Evolutionary conservation across 2,888 invertebrate species (phyloP), one percentile per base, ranked within the genome.

Genomic region (Tachina lurida): DNA sequence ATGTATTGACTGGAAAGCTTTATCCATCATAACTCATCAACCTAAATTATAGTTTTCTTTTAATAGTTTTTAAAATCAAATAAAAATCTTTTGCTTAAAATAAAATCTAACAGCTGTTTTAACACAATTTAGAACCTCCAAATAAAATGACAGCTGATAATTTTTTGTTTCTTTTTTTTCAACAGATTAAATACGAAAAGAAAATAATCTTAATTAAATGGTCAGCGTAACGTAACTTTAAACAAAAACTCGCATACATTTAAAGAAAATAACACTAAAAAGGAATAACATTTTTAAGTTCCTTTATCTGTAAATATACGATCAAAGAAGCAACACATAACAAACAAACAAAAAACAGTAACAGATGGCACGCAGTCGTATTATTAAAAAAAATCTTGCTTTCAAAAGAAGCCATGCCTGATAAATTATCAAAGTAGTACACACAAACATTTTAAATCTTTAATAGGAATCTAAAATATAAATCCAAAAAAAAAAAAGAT

Each of bases 361-460:
- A 83, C 86, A 86, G 86, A 86, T 86, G 83, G 65, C 83, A 56
- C 56, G 63, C 86, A 86, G 78, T 43, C 75, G 70, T 70, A 45
- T 15, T 63, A 60, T 47, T 0, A 43, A 22, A 82, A 73, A 79
- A 83, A 62, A 67, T 79, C 45, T 58, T 81, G 45, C 10, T 58
- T 73, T 84, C 19, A 63, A 54, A 71, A 83, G 76, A 67, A 76
- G 73, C 62, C 78, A 81, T 75, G 77, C 71, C 58, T 78, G 60
- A 65, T 74, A 70, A 74, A 63, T 74, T 76, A 79, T 43, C 67
- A 68, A 77, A 68, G 56, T 76, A 54, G 52, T 31, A 31, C 7
- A 31, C 73, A 81, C 71, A 83, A 75, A 22, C 12, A 73, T 82
- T 82, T 39, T 1, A 79, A 82, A 78, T 86, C 78, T 78, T 41